These are phyloP conservation scores for Palaemon carinicauda DNA, from an alignment of 1,140 invertebrate genomes.

Conservation along the genomic window DNA sequence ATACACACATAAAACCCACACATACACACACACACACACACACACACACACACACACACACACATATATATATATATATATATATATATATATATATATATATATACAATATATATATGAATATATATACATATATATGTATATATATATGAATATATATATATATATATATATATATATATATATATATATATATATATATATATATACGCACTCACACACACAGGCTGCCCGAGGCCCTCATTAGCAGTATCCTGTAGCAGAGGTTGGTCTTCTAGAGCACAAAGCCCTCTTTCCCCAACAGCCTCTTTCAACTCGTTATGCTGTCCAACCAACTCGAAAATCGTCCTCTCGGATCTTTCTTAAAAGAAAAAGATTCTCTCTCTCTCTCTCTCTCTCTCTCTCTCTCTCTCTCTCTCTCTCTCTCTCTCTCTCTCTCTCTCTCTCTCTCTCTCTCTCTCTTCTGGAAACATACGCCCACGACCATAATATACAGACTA, in stretches of 20 bases:
- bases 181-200: neutral
- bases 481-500: no score
- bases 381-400: constrained; percentile 21
- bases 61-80: neutral
- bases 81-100: constrained; percentile 2
- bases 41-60: neutral
- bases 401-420: constrained; percentile 21
- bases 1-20: neutral
- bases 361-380: neutral
- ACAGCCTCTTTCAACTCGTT: neutral
- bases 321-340: neutral
- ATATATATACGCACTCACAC: neutral
- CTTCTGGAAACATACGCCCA: neutral
- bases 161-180: neutral
- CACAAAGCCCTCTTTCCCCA: neutral
- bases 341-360: neutral
- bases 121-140: neutral
- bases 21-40: neutral
- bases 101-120: neutral
- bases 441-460: constrained; percentile 16
- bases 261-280: neutral
- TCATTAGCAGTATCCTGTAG: constrained; percentile 2
- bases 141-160: neutral
- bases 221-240: neutral
- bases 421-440: constrained; percentile 11